These are phyloP conservation scores for Anguilla marmorata DNA, from an alignment of 2,797 vertebrate genomes.

Conservation along the genomic window DNA sequence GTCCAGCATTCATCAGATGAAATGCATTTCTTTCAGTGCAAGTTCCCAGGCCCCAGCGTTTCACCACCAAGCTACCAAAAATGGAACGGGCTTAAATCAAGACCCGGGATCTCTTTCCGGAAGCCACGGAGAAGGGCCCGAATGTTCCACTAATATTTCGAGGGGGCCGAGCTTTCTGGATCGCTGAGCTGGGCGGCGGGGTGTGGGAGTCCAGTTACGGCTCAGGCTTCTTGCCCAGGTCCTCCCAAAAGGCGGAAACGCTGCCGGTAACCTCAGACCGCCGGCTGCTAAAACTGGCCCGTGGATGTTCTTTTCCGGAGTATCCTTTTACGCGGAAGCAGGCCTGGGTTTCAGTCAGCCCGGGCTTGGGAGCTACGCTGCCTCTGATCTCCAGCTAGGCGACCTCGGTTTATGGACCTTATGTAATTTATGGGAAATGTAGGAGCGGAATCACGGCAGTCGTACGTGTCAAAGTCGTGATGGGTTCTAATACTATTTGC, in stretches of 20 bases:
- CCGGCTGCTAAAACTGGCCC: not conserved
- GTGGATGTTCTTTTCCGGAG: not conserved
- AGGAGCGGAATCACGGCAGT: not conserved
- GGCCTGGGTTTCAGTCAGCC: not conserved
- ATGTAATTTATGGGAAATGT: not conserved
- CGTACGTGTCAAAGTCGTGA: not conserved
- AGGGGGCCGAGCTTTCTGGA: not conserved
- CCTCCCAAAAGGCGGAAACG: not conserved
- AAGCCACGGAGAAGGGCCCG: not conserved
- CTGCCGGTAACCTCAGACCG: not conserved
- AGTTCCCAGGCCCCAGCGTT: not conserved
- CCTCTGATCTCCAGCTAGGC: not conserved
- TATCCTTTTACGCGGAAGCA: not conserved
- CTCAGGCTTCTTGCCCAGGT: not conserved
- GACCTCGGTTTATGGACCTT: not conserved
- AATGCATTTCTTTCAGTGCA: too few relatives aligned
- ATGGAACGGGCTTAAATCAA: slow-evolving; percentile 2
- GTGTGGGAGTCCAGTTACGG: not conserved
- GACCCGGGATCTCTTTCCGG: not conserved
- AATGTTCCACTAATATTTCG: not conserved
- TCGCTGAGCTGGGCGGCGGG: not conserved
- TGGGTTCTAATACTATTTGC: not conserved
- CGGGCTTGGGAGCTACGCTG: not conserved
- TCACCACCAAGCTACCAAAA: not conserved
- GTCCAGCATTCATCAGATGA: too few relatives aligned